These are phyloP conservation scores for Cecropterus lyciades DNA, from an alignment of 1,140 invertebrate species.

Conservation along the genomic window DNA sequence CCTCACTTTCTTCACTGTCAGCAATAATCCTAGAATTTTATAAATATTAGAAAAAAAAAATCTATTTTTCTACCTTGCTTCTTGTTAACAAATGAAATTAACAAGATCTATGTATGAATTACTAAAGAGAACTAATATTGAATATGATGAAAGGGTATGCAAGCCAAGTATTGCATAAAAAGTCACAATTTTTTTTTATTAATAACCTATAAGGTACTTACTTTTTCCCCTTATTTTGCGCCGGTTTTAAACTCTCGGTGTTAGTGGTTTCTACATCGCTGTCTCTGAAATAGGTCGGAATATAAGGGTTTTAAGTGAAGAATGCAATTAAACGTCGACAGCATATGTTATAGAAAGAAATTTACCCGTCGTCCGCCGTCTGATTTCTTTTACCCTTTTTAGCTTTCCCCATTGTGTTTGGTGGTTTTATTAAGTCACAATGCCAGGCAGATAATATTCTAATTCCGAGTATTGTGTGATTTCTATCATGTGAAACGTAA, in stretches of 20 bases:
- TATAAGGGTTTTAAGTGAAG: constrained; percentile 22
- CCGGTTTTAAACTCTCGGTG: constrained; percentile 73
- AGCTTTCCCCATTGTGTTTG: constrained; percentile 87
- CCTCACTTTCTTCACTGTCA: constrained; percentile 81
- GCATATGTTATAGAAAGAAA: constrained; percentile 65
- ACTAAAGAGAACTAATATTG: not conserved
- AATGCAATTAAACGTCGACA: constrained; percentile 16
- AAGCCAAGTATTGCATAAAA: constrained; percentile 21
- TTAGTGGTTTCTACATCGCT: constrained; percentile 84
- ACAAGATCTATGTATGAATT: not conserved
- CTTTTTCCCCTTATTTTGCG: constrained; percentile 76
- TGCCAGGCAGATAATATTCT: constrained; percentile 62
- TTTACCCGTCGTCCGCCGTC: constrained; percentile 87
- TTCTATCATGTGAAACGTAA: constrained; percentile 82
- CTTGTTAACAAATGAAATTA: no score
- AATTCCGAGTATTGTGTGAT: constrained; percentile 66
- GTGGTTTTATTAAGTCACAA: constrained; percentile 70
- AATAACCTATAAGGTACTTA: constrained; percentile 68
- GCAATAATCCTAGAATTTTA: constrained; percentile 70
- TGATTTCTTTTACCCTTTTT: constrained; percentile 88
- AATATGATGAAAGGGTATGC: constrained; percentile 42
- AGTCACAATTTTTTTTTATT: constrained; percentile 13
- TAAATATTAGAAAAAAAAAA: no score
- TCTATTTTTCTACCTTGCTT: no score
- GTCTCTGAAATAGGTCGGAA: constrained; percentile 75